Percentiles rank a stretch among this genome's conserved stretches.
These are phyloP conservation scores for Sphyrna mokarran DNA, from an alignment of 2,113 vertebrate genomes.

Conservation along the genomic window DNA sequence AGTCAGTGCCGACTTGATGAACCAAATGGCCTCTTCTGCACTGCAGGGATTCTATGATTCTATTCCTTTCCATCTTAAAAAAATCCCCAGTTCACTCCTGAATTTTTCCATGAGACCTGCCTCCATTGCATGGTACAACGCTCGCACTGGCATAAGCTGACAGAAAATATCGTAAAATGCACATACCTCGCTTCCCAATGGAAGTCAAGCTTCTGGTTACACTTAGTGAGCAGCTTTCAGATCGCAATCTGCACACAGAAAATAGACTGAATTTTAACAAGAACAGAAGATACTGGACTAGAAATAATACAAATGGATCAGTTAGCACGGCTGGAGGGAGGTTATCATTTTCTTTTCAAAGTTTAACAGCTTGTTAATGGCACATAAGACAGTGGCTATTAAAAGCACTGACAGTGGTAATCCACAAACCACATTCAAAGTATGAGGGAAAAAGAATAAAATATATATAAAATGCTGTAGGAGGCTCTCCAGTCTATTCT, in stretches of 20 bases:
- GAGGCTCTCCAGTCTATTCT: background rate
- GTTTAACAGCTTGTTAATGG: background rate
- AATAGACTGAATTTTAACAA: constrained; percentile 1
- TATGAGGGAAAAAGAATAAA: background rate
- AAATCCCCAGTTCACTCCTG: background rate
- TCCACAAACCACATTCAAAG: background rate
- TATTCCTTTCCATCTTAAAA: background rate
- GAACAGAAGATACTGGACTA: background rate
- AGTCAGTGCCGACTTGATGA: too few species aligned
- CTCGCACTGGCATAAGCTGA: too few species aligned
- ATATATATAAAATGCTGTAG: background rate
- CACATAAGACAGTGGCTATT: background rate
- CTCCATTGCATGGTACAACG: background rate
- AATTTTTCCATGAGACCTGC: background rate
- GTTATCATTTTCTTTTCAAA: background rate
- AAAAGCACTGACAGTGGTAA: background rate
- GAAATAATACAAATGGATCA: background rate
- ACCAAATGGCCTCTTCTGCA: too few species aligned
- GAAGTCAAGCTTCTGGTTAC: background rate
- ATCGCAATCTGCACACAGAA: constrained; percentile 1
- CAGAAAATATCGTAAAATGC: background rate
- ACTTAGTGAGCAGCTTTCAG: background rate
- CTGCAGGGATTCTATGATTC: too few species aligned
- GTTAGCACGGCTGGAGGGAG: background rate
- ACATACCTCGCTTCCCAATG: background rate